These are phyloP conservation scores for Xenentodon cancila DNA, from an alignment of 2,797 vertebrate species.

Conservation along the genomic window DNA sequence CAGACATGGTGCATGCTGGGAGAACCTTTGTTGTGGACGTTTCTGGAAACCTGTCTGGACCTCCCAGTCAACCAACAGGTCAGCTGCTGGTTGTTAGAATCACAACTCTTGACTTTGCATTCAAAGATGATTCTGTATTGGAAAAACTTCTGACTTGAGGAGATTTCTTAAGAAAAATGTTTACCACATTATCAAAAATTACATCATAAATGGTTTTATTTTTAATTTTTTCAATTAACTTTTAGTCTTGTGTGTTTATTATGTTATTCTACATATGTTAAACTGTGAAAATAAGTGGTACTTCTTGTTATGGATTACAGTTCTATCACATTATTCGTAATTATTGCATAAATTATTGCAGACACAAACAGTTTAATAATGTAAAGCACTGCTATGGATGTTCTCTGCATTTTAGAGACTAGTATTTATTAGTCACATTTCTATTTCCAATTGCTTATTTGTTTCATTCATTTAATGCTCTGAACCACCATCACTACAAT, in stretches of 20 bases:
- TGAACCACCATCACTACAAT: neutral
- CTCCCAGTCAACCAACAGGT: constrained; percentile 62
- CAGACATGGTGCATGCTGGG: constrained; percentile 49
- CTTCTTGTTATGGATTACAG: too few relatives aligned
- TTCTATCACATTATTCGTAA: too few relatives aligned
- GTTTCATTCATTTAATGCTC: too few relatives aligned
- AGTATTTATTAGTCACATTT: too few relatives aligned
- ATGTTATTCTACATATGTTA: neutral
- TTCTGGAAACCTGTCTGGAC: constrained; percentile 63
- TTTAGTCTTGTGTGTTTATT: neutral
- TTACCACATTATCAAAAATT: neutral
- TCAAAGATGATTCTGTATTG: too few relatives aligned
- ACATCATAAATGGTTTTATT: too few relatives aligned
- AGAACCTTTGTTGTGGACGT: constrained; percentile 55
- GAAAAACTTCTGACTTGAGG: neutral
- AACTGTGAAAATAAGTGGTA: too few relatives aligned
- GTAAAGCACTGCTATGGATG: too few relatives aligned
- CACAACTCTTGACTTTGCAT: neutral
- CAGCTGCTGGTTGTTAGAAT: constrained; percentile 32
- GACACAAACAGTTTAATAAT: too few relatives aligned
- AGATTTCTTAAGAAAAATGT: neutral
- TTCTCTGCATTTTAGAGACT: too few relatives aligned
- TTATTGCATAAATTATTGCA: too few relatives aligned
- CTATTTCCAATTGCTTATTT: too few relatives aligned
- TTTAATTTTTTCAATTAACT: neutral